phyloP scores from a whole-genome alignment of 2,797 vertebrate genomes.

The Gila robusta region DNA sequence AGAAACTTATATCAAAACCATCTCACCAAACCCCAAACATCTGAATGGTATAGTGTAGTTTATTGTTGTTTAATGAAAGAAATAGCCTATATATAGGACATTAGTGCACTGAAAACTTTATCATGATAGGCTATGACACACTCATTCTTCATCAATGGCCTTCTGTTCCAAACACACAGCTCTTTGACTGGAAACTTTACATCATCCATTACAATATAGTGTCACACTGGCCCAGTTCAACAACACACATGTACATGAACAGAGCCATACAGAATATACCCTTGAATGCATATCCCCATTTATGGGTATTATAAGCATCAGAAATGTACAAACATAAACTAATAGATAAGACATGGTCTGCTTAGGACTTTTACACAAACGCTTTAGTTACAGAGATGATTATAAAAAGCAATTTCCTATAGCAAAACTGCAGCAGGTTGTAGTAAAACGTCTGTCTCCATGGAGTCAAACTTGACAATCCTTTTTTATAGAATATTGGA shows the following conservation, averaged over 20 bases:
- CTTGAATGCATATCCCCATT: slow-evolving; percentile 7
- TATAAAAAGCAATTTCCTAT: not conserved
- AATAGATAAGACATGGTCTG: not conserved
- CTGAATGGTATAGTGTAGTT: not conserved
- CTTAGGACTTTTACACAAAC: not conserved
- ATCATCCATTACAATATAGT: slow-evolving; percentile 40
- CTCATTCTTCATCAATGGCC: slow-evolving; percentile 37
- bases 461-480: too few relatives aligned
- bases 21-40: not conserved
- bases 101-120: slow-evolving; percentile 2
- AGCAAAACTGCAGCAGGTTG: too few relatives aligned
- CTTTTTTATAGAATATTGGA: too few relatives aligned
- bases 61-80: not conserved
- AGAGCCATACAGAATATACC: slow-evolving; percentile 26
- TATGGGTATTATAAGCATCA: not conserved
- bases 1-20: not conserved
- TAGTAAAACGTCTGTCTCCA: too few relatives aligned
- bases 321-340: not conserved
- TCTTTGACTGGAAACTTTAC: slow-evolving; percentile 40
- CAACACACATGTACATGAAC: slow-evolving; percentile 21
- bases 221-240: slow-evolving; percentile 39
- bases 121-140: slow-evolving; percentile 28
- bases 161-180: slow-evolving; percentile 51
- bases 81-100: not conserved
- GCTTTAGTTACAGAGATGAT: not conserved